These are phyloP conservation scores for Spisula solida DNA, from an alignment of 2,888 invertebrate species.

Conservation along the genomic window DNA sequence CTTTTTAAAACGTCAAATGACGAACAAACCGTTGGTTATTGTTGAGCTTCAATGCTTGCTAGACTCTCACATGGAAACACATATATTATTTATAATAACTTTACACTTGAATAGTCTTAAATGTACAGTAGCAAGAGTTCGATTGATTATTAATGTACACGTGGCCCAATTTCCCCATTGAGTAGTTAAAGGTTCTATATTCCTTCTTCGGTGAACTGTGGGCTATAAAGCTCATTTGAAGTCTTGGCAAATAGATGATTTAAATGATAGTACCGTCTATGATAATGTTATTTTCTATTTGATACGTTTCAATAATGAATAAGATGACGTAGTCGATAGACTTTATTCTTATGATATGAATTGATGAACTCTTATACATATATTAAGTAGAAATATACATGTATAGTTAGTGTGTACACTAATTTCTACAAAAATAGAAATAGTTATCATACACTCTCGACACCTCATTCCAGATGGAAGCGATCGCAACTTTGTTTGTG, in stretches of 20 bases:
- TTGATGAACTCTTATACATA: too few species aligned
- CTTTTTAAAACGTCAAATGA: neutral
- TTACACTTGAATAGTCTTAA: neutral
- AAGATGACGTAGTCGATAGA: too few species aligned
- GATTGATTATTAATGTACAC: neutral
- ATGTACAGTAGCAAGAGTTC: neutral
- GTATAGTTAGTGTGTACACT: too few species aligned
- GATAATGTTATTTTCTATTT: neutral
- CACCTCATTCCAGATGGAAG: too few species aligned
- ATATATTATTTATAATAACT: slow-evolving; percentile 1
- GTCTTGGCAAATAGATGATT: neutral
- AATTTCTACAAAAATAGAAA: too few species aligned
- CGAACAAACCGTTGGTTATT: neutral
- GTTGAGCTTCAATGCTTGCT: neutral
- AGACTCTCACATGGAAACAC: neutral
- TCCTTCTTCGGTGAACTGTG: neutral
- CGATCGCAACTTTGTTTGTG: too few species aligned
- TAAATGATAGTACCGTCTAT: neutral
- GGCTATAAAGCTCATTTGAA: neutral
- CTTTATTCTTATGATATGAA: too few species aligned
- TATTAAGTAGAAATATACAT: too few species aligned
- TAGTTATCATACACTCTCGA: too few species aligned
- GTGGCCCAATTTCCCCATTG: neutral
- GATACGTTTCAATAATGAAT: neutral
- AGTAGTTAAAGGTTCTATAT: neutral